phyloP scores from a whole-genome alignment of 1,140 invertebrate species.

The Aphelenchoides fujianensis region DNA sequence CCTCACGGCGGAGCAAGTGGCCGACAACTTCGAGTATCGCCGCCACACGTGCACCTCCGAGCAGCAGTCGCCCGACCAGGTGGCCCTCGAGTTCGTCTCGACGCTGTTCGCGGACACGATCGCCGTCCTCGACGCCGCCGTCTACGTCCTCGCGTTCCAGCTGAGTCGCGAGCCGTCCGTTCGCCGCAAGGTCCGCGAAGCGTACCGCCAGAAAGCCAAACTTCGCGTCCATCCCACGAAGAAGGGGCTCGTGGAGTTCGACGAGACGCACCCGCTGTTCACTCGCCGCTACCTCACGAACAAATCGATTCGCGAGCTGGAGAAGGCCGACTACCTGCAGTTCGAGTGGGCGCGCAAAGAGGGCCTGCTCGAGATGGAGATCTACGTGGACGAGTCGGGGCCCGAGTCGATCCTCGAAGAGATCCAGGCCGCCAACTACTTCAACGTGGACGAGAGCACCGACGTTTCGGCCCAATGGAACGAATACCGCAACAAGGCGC shows the following conservation, averaged over 20 bases:
- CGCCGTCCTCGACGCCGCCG: constrained; percentile 72
- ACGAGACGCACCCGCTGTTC: constrained; percentile 76
- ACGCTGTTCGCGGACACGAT: constrained; percentile 63
- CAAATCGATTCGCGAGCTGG: constrained; percentile 86
- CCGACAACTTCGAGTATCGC: constrained; percentile 84
- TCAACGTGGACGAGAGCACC: constrained; percentile 83
- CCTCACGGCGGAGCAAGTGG: constrained; percentile 88
- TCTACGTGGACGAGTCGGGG: constrained; percentile 34
- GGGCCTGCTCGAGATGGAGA: constrained; percentile 40
- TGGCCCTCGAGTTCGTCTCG: constrained; percentile 33
- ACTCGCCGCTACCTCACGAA: constrained; percentile 88
- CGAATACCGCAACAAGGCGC: constrained; percentile 76
- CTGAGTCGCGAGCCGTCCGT: constrained; percentile 85
- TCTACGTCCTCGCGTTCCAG: constrained; percentile 90
- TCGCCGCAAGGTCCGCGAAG: constrained; percentile 75
- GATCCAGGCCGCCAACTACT: constrained; percentile 33
- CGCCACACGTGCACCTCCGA: constrained; percentile 67
- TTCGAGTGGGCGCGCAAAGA: constrained; percentile 67
- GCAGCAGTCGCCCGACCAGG: constrained; percentile 63
- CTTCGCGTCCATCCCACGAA: constrained; percentile 80
- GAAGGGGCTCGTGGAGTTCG: constrained; percentile 62
- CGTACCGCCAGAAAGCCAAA: constrained; percentile 84
- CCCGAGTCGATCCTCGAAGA: background rate
- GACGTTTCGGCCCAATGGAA: constrained; percentile 96
- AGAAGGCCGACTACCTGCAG: constrained; percentile 83